These are phyloP conservation scores for Aotus griseimembra DNA, from an alignment of 2,797 vertebrate species.

Conservation along the genomic window DNA sequence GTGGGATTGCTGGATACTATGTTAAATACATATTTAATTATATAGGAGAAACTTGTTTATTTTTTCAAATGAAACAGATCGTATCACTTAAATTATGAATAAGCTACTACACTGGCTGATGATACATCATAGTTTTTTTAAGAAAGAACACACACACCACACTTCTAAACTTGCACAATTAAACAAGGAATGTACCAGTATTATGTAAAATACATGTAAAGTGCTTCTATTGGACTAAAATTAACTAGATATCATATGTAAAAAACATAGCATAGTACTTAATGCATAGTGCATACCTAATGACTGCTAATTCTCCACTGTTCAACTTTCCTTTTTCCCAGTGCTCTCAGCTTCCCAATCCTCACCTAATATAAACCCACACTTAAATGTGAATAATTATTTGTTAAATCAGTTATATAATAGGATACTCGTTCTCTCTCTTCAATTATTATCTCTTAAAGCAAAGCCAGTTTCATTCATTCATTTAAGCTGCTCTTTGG, in stretches of 20 bases:
- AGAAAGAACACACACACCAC: not conserved
- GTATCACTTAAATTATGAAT: not conserved
- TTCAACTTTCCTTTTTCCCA: not conserved
- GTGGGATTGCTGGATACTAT: not conserved
- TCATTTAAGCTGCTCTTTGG: not conserved
- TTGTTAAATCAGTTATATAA: not conserved
- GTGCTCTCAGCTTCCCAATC: not conserved
- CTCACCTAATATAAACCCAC: not conserved
- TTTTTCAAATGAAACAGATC: not conserved
- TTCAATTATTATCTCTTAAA: conserved; percentile 9
- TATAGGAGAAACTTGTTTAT: not conserved
- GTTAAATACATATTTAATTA: not conserved
- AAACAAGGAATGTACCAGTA: not conserved
- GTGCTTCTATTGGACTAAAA: not conserved
- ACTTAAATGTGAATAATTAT: not conserved
- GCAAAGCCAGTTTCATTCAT: not conserved
- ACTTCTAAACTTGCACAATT: not conserved
- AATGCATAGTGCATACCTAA: not conserved
- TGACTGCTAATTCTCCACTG: not conserved
- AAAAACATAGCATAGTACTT: not conserved
- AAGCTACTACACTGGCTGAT: not conserved
- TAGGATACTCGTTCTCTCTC: not conserved
- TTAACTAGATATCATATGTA: not conserved
- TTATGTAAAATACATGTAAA: not conserved
- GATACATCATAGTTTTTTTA: not conserved